Evolutionary conservation across 2,888 invertebrate genomes (phyloP), one percentile per base, ranked within the genome.

Genomic region (Venustoraphidia nigricollis): DNA sequence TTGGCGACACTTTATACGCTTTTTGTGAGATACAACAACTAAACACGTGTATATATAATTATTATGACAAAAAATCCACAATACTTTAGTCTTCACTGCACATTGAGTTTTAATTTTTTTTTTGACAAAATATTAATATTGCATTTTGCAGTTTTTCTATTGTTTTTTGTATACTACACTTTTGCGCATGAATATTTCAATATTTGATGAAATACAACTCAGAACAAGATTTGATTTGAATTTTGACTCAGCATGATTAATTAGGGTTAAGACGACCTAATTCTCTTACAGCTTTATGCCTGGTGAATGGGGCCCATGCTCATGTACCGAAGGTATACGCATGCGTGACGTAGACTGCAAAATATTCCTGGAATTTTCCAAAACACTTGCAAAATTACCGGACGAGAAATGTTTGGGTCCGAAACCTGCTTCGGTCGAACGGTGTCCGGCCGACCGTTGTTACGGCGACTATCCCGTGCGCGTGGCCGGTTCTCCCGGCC

Each of bases 221-320:
- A 36, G 17, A 14, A 37, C 35, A 27, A 27, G 27, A 27, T 27
- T 27, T 13, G 37, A 41, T n/a, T 36, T 36, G 27, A 9, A 13
- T 47, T 11, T 5, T 35, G 11, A 14, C 3, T 47, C 53, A 50
- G 52, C 34, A 46, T 52, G 53, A 46, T 45, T 40, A 47, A 38
- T 44, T 43, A 11, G 48, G 45, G 45, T 41, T 46, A 44, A 34
- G 11, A 48, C 34, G 48, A 49, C 13, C n/a, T 13, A 14, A 44
- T 45, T 52, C 54, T 52, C 57, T 61, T 67, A 49, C 70, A 94
- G 96, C 63, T 96, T 87, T 71, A 84, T 93, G 60, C 83, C 89
- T 53, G 92, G 92, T 51, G 86, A 88, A 47, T 96, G 94, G 94
- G 82, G 91, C 2, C 79, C 86, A 1, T 97, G 96, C 70, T 83